Conservation (phyloP, 2,888 invertebrate genomes). For the Raillietiella orientalis region DNA sequence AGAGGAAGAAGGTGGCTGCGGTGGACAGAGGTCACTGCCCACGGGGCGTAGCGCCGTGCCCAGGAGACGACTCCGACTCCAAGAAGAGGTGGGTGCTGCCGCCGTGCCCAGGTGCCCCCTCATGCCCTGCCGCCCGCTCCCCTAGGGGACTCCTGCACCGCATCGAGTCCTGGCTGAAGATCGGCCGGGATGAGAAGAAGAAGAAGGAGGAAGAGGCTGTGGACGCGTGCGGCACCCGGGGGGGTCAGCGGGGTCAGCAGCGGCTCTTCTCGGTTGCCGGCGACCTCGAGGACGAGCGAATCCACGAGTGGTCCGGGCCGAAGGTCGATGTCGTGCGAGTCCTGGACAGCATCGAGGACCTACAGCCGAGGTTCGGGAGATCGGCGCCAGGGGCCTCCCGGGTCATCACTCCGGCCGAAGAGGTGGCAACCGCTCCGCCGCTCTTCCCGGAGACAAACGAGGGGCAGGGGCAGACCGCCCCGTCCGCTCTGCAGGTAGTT, state of each 20-base stretch:
- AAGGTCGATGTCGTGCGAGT: slow-evolving; percentile 1
- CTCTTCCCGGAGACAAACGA: no score
- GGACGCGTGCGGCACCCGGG: slow-evolving; percentile 16
- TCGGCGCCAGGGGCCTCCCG: no score
- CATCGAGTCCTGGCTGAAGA: slow-evolving; percentile 66
- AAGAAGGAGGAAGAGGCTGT: slow-evolving; percentile 7
- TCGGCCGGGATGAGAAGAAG: slow-evolving; percentile 17
- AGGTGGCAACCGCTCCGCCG: slow-evolving; percentile 22
- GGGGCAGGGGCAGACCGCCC: no score
- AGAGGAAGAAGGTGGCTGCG: no score
- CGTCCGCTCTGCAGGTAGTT: slow-evolving; percentile 1
- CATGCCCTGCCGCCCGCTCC: slow-evolving; percentile 9
- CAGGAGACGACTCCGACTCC: no score
- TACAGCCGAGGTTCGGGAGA: no score
- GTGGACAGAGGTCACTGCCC: no score
- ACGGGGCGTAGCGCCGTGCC: no score
- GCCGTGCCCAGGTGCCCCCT: slow-evolving; percentile 5
- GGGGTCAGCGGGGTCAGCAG: slow-evolving; percentile 14
- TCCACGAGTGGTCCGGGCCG: no score
- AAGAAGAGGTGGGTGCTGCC: background rate
- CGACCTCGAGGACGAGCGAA: slow-evolving; percentile 7
- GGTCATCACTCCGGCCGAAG: no score
- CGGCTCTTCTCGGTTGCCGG: slow-evolving; percentile 7
- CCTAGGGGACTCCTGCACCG: slow-evolving; percentile 52
- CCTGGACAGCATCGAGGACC: background rate